These are phyloP conservation scores for Rhorus exstirpatorius DNA, from an alignment of 2,888 invertebrate genomes.

Conservation along the genomic window DNA sequence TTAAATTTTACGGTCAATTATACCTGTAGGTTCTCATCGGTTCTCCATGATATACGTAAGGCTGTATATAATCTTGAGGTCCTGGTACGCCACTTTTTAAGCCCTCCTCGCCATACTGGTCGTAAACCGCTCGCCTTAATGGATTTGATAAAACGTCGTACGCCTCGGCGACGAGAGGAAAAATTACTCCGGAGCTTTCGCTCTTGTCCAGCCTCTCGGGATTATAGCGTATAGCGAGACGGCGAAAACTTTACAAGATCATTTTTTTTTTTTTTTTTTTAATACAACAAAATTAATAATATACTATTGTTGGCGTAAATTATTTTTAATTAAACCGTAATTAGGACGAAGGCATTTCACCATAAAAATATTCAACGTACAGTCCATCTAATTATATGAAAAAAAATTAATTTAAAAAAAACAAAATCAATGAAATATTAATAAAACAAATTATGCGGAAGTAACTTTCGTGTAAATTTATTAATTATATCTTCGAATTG, in stretches of 20 bases:
- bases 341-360: too few relatives aligned
- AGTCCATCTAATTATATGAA: too few relatives aligned
- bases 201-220: constrained; percentile 86
- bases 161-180: constrained; percentile 91
- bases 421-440: too few relatives aligned
- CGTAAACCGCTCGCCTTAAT: constrained; percentile 91
- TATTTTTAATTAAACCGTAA: too few relatives aligned
- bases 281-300: constrained; percentile 53
- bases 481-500: too few relatives aligned
- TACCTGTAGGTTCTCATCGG: constrained; percentile 91
- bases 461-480: too few relatives aligned
- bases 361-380: too few relatives aligned
- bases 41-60: constrained; percentile 94
- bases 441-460: too few relatives aligned
- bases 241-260: constrained; percentile 85
- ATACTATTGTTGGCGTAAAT: not conserved
- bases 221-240: constrained; percentile 88
- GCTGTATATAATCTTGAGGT: constrained; percentile 89
- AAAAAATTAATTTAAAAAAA: too few relatives aligned
- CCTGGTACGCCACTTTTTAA: constrained; percentile 93
- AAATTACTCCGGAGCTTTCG: constrained; percentile 80
- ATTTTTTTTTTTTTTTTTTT: constrained; percentile 2
- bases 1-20: not conserved
- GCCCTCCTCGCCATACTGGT: constrained; percentile 96
- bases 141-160: constrained; percentile 92